Conservation (phyloP, 2,113 vertebrate species). For the Cranoglanis bouderius region DNA sequence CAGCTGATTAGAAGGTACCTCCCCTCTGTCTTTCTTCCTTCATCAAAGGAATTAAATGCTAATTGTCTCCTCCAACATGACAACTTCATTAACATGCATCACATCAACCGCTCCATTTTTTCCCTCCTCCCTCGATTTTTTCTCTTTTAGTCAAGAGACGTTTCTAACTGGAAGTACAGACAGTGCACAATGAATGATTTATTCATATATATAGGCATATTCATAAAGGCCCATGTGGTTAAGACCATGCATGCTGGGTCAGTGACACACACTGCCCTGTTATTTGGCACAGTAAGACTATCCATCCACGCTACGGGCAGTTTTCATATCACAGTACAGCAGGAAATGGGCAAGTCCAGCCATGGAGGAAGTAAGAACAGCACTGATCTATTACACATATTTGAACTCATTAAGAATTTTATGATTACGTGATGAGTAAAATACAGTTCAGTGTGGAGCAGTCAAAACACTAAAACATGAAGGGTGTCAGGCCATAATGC, state of each 20-base stretch:
- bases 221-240: conserved; percentile 4
- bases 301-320: not conserved
- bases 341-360: not conserved
- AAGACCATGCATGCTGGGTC: not conserved
- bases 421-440: conserved; percentile 12
- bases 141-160: conserved; percentile 63
- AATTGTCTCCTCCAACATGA: conserved; percentile 80
- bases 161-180: conserved; percentile 27
- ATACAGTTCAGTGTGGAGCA: not conserved
- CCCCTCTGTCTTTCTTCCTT: conserved; percentile 61
- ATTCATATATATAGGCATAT: conserved; percentile 42
- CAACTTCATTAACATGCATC: conserved; percentile 83
- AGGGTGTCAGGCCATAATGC: not conserved
- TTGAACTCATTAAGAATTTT: not conserved
- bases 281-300: conserved; percentile 3
- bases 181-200: conserved; percentile 34
- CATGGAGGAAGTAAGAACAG: not conserved
- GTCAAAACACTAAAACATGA: not conserved
- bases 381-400: not conserved
- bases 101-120: conserved; percentile 76
- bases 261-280: conserved; percentile 4
- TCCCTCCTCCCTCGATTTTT: conserved; percentile 33
- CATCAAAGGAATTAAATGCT: conserved; percentile 78
- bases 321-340: not conserved
- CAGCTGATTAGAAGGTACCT: conserved; percentile 24